Evolutionary conservation across 2,888 invertebrate genomes (phyloP), one percentile per base, ranked within the genome.

Genomic region (Leucoma salicis): DNA sequence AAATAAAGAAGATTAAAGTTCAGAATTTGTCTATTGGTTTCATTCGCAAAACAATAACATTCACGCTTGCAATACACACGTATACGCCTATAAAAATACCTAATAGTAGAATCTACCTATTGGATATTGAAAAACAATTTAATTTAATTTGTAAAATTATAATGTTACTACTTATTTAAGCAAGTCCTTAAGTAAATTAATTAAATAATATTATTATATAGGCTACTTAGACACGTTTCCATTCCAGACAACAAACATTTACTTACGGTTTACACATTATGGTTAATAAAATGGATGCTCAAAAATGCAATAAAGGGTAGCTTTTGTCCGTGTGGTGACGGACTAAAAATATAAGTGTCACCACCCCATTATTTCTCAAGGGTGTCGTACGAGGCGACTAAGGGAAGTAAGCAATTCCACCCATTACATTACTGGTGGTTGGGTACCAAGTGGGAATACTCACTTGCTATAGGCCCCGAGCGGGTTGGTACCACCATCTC

Each of bases 31-130:
- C 42, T 34, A 46, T 37, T 14, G 12, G 29, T 40, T 29, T 35
- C 21, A 27, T 31, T 49, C 44, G 38, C 31, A 40, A 39, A 42
- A 49, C 36, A 25, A 41, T 39, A 32, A 34, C 13, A 29, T 13
- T 46, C 52, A 52, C 43, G 49, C 49, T 36, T 36, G 46, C 44
- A 42, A 49, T 54, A 57, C 43, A 41, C 37, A 51, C 43, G 41
- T 38, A 43, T 41, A 41, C 37, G 49, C 43, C 39, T 38, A 43
- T 45, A 37, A 48, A 31, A 53, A 53, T n/a, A n/a, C n/a, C 18
- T 46, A 39, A 50, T 48, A 24, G 53, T 46, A 51, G 53, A 56
- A 60, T 56, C 63, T 58, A 60, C 51, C 51, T 62, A 56, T 42
- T 49, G 46, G 38, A 57, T 58, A 53, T 50, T 42, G 53, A 46